phyloP scores from a whole-genome alignment of 2,113 vertebrate genomes.

The Octodon degus region DNA sequence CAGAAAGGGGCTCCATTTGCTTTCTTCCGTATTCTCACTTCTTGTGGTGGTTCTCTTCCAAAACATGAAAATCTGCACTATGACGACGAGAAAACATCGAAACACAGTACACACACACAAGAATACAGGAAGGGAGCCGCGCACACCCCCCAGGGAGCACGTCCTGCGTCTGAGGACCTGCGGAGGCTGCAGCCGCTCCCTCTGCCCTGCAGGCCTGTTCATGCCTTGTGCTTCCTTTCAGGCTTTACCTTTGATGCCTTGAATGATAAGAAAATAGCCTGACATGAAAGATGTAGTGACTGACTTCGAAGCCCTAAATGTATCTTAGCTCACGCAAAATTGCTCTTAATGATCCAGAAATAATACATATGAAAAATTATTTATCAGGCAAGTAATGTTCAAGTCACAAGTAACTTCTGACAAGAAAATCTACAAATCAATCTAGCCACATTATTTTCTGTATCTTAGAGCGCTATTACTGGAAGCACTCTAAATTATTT shows the following conservation, averaged over 20 bases:
- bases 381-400: background rate
- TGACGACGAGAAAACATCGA: background rate
- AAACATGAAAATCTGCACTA: background rate
- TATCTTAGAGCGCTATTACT: conserved; percentile 48
- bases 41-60: background rate
- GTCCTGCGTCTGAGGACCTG: background rate
- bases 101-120: conserved; percentile 51
- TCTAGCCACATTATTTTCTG: conserved; percentile 40
- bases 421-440: conserved; percentile 60
- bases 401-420: background rate
- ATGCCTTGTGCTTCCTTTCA: too few relatives aligned
- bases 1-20: background rate
- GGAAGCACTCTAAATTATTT: background rate
- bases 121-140: background rate
- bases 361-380: background rate
- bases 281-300: background rate
- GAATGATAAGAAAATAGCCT: conserved; percentile 16
- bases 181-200: background rate
- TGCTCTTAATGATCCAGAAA: background rate
- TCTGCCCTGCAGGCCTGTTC: background rate
- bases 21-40: conserved; percentile 39
- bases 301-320: background rate
- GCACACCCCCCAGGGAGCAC: background rate
- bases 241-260: background rate
- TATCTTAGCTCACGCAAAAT: background rate